A percentile compares a stretch with the other conserved stretches of the same genome.
These are phyloP conservation scores for Poeciliopsis gracilis DNA, from an alignment of 2,797 vertebrate species.

Conservation along the genomic window DNA sequence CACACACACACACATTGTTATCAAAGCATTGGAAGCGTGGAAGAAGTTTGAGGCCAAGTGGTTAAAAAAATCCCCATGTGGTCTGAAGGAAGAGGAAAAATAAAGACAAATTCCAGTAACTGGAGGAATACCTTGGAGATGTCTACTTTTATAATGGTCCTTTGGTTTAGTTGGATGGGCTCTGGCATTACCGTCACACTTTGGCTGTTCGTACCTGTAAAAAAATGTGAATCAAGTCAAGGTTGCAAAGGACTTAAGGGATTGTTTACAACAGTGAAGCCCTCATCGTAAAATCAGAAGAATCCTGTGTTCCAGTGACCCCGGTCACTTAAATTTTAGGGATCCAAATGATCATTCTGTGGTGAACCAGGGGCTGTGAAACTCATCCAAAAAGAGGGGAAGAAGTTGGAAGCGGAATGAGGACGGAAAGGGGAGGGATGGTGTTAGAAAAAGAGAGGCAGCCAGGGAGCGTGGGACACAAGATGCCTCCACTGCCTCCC, in stretches of 20 bases:
- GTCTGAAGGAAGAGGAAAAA: constrained; percentile 40
- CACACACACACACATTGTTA: constrained; percentile 43
- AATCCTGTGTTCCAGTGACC: constrained; percentile 53
- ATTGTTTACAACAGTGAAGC: constrained; percentile 30
- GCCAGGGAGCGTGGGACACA: constrained; percentile 72
- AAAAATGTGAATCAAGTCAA: constrained; percentile 22
- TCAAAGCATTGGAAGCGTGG: constrained; percentile 37
- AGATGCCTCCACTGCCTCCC: constrained; percentile 69
- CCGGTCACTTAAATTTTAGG: constrained; percentile 40
- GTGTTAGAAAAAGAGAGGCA: constrained; percentile 35
- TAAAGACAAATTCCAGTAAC: constrained; percentile 29
- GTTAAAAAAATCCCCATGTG: constrained; percentile 44
- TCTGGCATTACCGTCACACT: constrained; percentile 91
- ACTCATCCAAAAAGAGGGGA: constrained; percentile 45
- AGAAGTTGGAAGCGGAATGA: constrained; percentile 47
- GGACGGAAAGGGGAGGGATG: constrained; percentile 32
- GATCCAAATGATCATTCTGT: constrained; percentile 62
- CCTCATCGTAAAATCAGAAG: constrained; percentile 41
- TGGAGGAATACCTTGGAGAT: constrained; percentile 90
- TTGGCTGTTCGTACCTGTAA: constrained; percentile 93
- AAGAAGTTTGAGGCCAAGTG: constrained; percentile 31
- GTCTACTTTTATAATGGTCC: constrained; percentile 90
- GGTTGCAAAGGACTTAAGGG: constrained; percentile 21
- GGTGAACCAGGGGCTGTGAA: constrained; percentile 61
- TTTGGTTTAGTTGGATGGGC: constrained; percentile 91